Conservation (phyloP, 2,113 vertebrate species). For the Delphinus delphis region DNA sequence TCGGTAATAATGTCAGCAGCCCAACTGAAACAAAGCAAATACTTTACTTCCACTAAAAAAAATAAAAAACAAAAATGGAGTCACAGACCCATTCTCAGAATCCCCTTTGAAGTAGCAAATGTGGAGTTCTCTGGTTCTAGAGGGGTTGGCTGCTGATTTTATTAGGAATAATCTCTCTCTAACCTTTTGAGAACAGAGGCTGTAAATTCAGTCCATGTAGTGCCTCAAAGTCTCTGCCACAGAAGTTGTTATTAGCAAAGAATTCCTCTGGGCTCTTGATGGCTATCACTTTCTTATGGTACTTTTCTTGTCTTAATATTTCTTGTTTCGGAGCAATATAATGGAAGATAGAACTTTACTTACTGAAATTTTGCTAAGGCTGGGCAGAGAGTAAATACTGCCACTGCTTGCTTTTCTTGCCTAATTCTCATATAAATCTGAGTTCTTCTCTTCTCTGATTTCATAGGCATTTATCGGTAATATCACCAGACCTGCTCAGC, state of each 20-base stretch:
- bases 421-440: neutral
- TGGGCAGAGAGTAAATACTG: neutral
- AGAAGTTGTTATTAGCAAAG: neutral
- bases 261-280: neutral
- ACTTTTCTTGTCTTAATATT: neutral
- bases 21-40: neutral
- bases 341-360: neutral
- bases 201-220: neutral
- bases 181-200: neutral
- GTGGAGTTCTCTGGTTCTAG: neutral
- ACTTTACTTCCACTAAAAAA: neutral
- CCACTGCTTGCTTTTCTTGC: neutral
- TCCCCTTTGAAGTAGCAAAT: neutral
- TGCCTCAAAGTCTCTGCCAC: neutral
- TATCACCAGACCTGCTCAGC: neutral
- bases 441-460: neutral
- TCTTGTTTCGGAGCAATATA: neutral
- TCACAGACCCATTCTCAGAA: neutral
- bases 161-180: neutral
- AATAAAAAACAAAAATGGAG: accelerated
- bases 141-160: neutral
- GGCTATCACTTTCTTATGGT: neutral
- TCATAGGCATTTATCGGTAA: neutral
- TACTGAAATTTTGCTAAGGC: neutral
- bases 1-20: neutral